Evolutionary conservation across 1,140 invertebrate species (phyloP).

Genomic region (Drosophila persimilis): DNA sequence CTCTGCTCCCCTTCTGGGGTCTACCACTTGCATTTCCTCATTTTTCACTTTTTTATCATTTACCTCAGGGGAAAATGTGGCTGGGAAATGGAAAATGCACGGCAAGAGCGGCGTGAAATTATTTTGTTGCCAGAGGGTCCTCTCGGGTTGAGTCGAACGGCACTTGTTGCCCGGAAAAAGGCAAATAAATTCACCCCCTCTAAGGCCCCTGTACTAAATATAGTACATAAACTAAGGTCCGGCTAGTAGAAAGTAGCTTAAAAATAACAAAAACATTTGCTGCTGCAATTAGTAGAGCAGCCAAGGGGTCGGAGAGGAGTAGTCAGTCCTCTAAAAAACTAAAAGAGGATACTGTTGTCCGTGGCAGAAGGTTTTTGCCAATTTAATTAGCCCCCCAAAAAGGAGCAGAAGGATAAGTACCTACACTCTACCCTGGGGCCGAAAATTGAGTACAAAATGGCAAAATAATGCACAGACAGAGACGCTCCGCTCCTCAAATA

Average conservation of each 20-base stretch:
- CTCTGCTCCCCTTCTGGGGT: too few species aligned
- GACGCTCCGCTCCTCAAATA: constrained; percentile 4
- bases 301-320: constrained; percentile 30
- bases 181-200: constrained; percentile 26
- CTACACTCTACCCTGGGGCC: not conserved
- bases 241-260: constrained; percentile 11
- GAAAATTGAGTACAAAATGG: not conserved
- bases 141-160: constrained; percentile 12
- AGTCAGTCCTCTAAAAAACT: constrained; percentile 35
- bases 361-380: constrained; percentile 33
- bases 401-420: not conserved
- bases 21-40: constrained; percentile 1
- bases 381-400: constrained; percentile 53
- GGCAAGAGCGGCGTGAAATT: constrained; percentile 31
- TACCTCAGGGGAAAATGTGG: constrained; percentile 2
- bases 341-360: constrained; percentile 45
- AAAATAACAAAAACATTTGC: constrained; percentile 40
- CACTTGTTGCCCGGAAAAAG: constrained; percentile 43
- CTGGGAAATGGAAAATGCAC: constrained; percentile 19
- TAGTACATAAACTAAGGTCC: constrained; percentile 13
- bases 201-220: constrained; percentile 2
- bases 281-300: constrained; percentile 49
- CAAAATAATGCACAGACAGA: not conserved
- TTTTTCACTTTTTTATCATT: constrained; percentile 2
- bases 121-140: constrained; percentile 26